Evolutionary conservation across 2,113 vertebrate genomes (phyloP).

Genomic region (Callopanchax toddi): DNA sequence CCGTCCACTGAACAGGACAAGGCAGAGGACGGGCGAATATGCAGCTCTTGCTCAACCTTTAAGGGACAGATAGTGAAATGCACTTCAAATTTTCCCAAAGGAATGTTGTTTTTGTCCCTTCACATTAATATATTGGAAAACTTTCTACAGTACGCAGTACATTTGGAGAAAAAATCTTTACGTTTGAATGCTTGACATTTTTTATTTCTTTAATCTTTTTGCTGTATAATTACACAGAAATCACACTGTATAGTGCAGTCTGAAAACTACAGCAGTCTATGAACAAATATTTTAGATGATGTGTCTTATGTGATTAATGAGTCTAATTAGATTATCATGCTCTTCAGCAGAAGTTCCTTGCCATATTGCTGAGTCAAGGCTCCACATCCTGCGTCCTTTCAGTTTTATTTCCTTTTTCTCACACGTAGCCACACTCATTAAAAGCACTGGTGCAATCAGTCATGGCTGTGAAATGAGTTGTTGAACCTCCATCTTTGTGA

Average conservation of each 20-base stretch:
- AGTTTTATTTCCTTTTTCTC: constrained; percentile 16
- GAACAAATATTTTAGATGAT: constrained; percentile 5
- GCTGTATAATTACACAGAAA: not conserved
- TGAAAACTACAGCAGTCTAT: not conserved
- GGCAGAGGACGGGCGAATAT: too few species aligned
- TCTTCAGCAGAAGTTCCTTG: constrained; percentile 21
- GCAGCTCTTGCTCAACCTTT: too few species aligned
- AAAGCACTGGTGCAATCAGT: constrained; percentile 23
- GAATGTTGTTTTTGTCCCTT: too few species aligned
- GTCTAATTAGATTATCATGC: constrained; percentile 15
- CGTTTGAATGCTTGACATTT: not conserved
- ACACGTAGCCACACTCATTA: not conserved
- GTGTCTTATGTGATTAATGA: constrained; percentile 24
- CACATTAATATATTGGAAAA: too few species aligned
- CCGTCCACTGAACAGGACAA: too few species aligned
- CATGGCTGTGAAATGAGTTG: constrained; percentile 3
- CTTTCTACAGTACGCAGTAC: too few species aligned
- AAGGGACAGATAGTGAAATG: too few species aligned
- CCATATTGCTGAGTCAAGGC: constrained; percentile 37
- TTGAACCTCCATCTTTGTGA: constrained; percentile 2
- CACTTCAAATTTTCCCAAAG: too few species aligned
- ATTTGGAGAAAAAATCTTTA: not conserved
- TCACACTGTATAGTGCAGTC: not conserved
- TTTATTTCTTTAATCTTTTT: not conserved
- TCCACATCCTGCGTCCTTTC: constrained; percentile 28